Evolutionary conservation across 2,797 vertebrate species (phyloP).

Genomic region (Arctocebus calabarensis): DNA sequence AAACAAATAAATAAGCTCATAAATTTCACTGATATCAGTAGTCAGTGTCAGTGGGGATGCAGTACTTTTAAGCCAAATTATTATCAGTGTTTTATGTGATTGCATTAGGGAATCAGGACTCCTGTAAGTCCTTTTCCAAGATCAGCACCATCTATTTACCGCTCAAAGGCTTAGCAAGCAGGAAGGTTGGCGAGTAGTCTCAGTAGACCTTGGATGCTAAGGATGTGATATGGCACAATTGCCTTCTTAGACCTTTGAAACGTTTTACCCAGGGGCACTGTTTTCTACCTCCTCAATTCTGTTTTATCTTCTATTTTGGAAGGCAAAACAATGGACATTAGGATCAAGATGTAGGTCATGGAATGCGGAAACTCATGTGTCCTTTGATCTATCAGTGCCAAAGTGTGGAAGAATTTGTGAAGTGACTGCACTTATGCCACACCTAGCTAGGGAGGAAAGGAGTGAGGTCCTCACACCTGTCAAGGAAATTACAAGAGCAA

Average conservation of each 20-base stretch:
- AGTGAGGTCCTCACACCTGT: not conserved
- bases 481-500: constrained; percentile 20
- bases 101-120: not conserved
- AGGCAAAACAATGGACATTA: not conserved
- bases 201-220: not conserved
- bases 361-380: not conserved
- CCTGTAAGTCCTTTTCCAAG: constrained; percentile 44
- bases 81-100: constrained; percentile 30
- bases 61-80: constrained; percentile 72
- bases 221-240: not conserved
- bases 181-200: not conserved
- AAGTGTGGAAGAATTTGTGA: not conserved
- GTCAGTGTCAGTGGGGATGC: not conserved
- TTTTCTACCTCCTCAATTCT: not conserved
- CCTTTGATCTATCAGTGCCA: not conserved
- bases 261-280: not conserved
- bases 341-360: not conserved
- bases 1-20: constrained; percentile 72
- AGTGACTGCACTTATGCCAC: not conserved
- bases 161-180: not conserved
- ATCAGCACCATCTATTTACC: not conserved
- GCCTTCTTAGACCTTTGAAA: not conserved
- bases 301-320: not conserved
- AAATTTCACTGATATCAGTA: constrained; percentile 62
- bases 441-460: not conserved